Evolutionary conservation across 2,797 vertebrate genomes (phyloP), one percentile per base, ranked within the genome.

Genomic region (Anas georgica): DNA sequence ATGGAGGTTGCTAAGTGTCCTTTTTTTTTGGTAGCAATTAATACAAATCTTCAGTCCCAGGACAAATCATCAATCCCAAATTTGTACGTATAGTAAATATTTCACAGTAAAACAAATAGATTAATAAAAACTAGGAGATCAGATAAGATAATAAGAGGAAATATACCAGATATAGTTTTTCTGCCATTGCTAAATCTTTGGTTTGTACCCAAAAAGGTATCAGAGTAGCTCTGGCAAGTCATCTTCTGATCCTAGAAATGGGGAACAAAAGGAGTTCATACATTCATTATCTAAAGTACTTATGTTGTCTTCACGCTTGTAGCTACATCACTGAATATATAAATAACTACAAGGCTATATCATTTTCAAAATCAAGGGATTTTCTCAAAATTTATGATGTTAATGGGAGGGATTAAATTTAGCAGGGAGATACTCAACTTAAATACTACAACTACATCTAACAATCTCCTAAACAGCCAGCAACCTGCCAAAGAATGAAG

Each of bases 1-100:
- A 23, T 48, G 25, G 7, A 60, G 4, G 11, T 5, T 46, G 7
- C 4, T 2, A 50, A 41, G 8, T 25, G 8, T 20, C 1, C 13
- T 22, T 83, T 73, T 69, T 68, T 73, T 64, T 73, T 55, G 18
- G 5, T 74, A 41, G 22, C 5, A 4, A 50, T 31, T 48, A 66
- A 70, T 23, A 55, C 9, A 89, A 63, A 55, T 45, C 8, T 86
- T 88, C 39, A 25, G 1, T 58, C 23, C 43, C 7, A 63, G 60
- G 20, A 63, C 7, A 58, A 9, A 26, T 56, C 33, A 78, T 58
- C 18, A 41, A 10, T 88, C 12, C 8, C 43, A 80, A 50, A 2
- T 5, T 73, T 81, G 18, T 11, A 67, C 45, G 41, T 6, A 17
- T 55, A 10, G 17, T 52, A 20, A 72, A 12, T 43, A 16, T 68